phyloP scores from a whole-genome alignment of 1,140 invertebrate genomes.

The Helicorthomorpha holstii region DNA sequence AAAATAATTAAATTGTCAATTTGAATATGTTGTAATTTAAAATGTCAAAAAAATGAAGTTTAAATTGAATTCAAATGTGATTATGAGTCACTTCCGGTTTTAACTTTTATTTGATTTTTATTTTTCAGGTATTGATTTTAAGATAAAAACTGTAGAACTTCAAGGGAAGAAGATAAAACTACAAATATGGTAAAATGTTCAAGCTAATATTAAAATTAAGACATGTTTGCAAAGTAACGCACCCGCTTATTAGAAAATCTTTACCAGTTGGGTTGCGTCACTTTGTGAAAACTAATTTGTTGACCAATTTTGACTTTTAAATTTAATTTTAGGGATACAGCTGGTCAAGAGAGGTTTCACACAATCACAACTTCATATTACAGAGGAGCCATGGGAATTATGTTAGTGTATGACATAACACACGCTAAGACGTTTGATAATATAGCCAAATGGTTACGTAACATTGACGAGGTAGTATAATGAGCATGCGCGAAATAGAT shows the following conservation, averaged over 20 bases:
- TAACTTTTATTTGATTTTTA: constrained; percentile 19
- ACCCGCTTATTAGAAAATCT: no score
- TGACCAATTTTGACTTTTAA: background rate
- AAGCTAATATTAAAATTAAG: no score
- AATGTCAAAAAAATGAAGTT: no score
- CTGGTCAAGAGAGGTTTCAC: constrained; percentile 87
- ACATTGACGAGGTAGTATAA: constrained; percentile 70
- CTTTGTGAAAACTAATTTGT: background rate
- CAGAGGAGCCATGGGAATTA: constrained; percentile 94
- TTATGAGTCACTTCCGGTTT: no score
- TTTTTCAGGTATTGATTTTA: constrained; percentile 88
- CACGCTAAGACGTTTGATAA: constrained; percentile 97
- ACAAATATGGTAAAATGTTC: constrained; percentile 74
- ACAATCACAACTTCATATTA: constrained; percentile 97
- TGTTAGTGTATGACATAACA: constrained; percentile 97
- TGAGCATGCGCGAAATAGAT: no score
- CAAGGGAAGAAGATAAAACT: constrained; percentile 96
- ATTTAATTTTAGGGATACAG: constrained; percentile 55
- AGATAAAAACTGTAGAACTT: constrained; percentile 95
- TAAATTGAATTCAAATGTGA: no score
- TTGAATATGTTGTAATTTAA: no score
- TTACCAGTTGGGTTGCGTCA: no score
- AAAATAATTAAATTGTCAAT: no score
- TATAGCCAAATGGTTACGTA: constrained; percentile 94
- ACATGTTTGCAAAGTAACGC: no score